These are phyloP conservation scores for Pocillopora damicornis DNA, from an alignment of 64 coral and sea anemone genomes.

Conservation along the genomic window DNA sequence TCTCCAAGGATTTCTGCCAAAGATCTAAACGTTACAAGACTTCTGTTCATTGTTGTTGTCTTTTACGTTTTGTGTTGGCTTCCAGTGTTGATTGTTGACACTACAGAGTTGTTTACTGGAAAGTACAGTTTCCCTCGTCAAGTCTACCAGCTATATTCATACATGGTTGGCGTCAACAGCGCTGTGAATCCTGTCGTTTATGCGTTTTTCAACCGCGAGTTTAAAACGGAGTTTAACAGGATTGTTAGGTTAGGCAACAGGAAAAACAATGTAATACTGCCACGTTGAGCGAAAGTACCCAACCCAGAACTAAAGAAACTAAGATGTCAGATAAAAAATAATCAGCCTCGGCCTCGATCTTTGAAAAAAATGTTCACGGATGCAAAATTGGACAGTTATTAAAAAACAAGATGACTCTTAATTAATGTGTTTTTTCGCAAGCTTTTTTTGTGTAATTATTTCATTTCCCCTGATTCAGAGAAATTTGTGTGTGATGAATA, in stretches of 20 bases:
- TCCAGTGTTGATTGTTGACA: neutral
- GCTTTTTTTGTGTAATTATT: no score
- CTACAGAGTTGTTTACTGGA: neutral
- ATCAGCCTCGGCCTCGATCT: neutral
- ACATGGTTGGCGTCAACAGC: neutral
- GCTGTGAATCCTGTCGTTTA: constrained; percentile 6
- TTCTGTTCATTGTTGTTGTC: neutral
- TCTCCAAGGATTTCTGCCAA: neutral
- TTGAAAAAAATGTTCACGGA: neutral
- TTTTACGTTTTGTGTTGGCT: neutral
- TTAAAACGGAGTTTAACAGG: neutral
- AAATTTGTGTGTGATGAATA: no score
- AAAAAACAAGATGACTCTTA: no score
- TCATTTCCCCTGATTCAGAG: no score
- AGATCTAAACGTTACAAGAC: neutral
- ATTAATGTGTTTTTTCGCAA: no score
- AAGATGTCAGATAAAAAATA: neutral
- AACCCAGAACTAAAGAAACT: neutral
- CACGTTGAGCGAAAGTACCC: no score
- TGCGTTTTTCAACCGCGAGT: neutral
- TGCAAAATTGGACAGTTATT: no score
- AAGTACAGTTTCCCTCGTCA: neutral
- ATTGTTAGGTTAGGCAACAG: neutral
- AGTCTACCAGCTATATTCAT: neutral
- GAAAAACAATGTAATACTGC: no score